Conservation (phyloP, 2,888 invertebrate species). For the Nephrotoma appendiculata region DNA sequence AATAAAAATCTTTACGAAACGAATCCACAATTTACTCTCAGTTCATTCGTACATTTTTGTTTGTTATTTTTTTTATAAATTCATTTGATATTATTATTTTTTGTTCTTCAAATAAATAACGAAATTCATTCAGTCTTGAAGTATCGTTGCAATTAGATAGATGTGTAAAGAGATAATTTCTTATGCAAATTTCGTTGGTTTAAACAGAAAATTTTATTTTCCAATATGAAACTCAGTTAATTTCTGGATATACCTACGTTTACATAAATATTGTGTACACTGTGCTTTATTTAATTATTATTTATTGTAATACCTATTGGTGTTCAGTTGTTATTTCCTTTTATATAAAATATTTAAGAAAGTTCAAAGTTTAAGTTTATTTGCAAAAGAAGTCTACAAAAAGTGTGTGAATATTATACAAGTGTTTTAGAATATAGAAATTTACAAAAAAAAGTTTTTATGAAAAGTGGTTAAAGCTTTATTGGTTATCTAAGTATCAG, state of each 20-base stretch:
- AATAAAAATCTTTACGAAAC: background rate
- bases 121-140: background rate
- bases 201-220: background rate
- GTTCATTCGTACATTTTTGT: background rate
- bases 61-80: background rate
- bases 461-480: background rate
- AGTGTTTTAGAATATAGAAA: background rate
- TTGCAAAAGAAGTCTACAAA: background rate
- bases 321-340: background rate
- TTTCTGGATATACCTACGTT: background rate
- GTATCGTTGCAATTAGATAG: background rate
- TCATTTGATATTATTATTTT: background rate
- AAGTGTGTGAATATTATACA: background rate
- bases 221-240: background rate
- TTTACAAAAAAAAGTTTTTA: too few relatives aligned
- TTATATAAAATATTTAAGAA: background rate
- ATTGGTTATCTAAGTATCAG: background rate
- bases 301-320: background rate
- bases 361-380: background rate
- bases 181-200: background rate
- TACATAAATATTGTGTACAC: background rate
- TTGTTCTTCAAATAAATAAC: background rate
- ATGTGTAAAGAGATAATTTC: background rate
- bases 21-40: background rate
- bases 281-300: background rate